These are phyloP conservation scores for Cynodonichthys magdalenae DNA, from an alignment of 2,797 vertebrate genomes.

Conservation along the genomic window DNA sequence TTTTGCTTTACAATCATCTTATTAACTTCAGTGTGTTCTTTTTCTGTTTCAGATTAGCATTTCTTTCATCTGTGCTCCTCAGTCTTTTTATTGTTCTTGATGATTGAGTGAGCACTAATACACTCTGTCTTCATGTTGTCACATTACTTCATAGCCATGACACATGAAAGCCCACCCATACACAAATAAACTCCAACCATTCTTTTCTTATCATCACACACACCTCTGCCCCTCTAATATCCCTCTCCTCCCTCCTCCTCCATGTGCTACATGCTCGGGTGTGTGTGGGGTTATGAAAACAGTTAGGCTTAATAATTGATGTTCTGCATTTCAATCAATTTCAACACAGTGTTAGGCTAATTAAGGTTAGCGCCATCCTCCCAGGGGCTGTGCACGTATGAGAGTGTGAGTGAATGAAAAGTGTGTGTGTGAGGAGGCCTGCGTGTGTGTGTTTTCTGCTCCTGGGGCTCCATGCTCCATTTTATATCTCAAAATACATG, in stretches of 20 bases:
- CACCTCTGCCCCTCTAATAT: constrained; percentile 50
- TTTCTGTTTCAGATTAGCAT: neutral
- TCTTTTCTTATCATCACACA: constrained; percentile 53
- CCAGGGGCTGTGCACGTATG: constrained; percentile 85
- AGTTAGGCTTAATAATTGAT: constrained; percentile 90
- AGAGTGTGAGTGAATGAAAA: constrained; percentile 32
- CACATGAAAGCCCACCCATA: constrained; percentile 3
- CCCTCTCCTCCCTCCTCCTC: constrained; percentile 62
- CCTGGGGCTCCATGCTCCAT: constrained; percentile 79
- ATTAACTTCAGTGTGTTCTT: no score
- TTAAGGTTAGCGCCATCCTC: constrained; percentile 95
- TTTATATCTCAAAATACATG: constrained; percentile 86
- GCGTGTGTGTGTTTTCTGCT: constrained; percentile 59
- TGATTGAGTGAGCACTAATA: neutral
- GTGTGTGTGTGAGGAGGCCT: constrained; percentile 23
- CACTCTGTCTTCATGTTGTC: constrained; percentile 9
- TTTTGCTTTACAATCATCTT: no score
- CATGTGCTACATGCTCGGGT: constrained; percentile 73
- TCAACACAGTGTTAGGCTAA: constrained; percentile 91
- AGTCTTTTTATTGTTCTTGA: neutral
- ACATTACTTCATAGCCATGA: constrained; percentile 19
- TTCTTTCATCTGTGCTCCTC: neutral
- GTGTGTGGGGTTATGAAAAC: constrained; percentile 81
- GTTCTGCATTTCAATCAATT: constrained; percentile 92
- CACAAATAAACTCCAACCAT: constrained; percentile 41